Evolutionary conservation across 1,140 invertebrate genomes (phyloP).

Genomic region (Sitophilus oryzae): DNA sequence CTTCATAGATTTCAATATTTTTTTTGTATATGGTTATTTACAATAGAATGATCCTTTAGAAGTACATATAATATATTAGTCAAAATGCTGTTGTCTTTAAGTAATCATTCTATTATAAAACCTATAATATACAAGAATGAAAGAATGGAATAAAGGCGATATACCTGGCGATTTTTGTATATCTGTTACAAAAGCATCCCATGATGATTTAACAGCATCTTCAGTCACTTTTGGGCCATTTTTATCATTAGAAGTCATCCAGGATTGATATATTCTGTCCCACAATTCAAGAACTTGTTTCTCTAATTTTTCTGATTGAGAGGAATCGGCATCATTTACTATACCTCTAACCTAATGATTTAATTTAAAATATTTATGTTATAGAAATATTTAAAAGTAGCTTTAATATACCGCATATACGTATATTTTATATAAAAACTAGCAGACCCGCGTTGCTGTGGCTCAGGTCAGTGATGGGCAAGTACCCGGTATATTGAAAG

Average conservation of each 20-base stretch:
- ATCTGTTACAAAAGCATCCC: slow-evolving; percentile 65
- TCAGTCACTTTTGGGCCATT: slow-evolving; percentile 63
- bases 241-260: slow-evolving; percentile 64
- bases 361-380: too few relatives aligned
- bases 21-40: too few relatives aligned
- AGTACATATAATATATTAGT: too few relatives aligned
- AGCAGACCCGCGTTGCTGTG: too few relatives aligned
- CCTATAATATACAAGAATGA: too few relatives aligned
- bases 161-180: slow-evolving; percentile 65
- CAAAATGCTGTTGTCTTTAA: too few relatives aligned
- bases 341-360: slow-evolving; percentile 64
- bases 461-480: too few relatives aligned
- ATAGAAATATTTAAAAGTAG: slow-evolving; percentile 3
- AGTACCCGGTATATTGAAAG: too few relatives aligned
- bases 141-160: slow-evolving; percentile 7
- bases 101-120: too few relatives aligned
- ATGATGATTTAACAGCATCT: slow-evolving; percentile 62
- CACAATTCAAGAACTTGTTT: slow-evolving; percentile 87
- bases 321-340: slow-evolving; percentile 72
- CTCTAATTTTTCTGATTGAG: slow-evolving; percentile 80
- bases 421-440: too few relatives aligned
- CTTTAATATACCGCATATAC: not conserved
- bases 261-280: slow-evolving; percentile 89
- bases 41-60: too few relatives aligned
- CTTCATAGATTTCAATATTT: too few relatives aligned